A percentile compares a stretch with the other conserved stretches of the same genome.
These are phyloP conservation scores for Trichonephila clavipes DNA, from an alignment of 1,140 invertebrate species.

Conservation along the genomic window DNA sequence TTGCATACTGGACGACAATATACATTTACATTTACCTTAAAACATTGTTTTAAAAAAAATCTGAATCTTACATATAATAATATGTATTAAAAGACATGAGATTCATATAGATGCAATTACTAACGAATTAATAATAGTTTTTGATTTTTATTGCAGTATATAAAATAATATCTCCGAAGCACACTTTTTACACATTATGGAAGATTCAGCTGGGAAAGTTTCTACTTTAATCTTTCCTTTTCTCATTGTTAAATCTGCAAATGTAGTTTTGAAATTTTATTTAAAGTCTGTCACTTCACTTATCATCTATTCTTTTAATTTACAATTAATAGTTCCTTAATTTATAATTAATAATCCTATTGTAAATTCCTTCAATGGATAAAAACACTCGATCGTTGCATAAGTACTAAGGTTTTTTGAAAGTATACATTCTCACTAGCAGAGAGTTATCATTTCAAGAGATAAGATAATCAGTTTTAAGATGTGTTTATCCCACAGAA, in stretches of 20 bases:
- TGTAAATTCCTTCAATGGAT: neutral
- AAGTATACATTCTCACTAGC: neutral
- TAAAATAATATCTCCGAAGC: neutral
- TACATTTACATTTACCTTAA: too few species aligned
- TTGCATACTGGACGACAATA: too few species aligned
- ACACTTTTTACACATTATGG: neutral
- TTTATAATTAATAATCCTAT: neutral
- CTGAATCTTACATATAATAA: too few species aligned
- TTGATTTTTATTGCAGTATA: neutral
- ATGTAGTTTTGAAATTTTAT: neutral
- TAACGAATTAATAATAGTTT: neutral
- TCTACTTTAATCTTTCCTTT: neutral
- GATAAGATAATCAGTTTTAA: neutral
- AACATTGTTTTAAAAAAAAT: too few species aligned
- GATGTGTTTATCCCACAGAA: neutral
- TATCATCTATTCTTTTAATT: neutral
- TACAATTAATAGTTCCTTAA: neutral
- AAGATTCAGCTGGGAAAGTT: conserved; percentile 1
- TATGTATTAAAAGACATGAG: too few species aligned
- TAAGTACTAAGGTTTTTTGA: neutral
- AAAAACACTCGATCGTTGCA: neutral
- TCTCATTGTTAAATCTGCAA: neutral
- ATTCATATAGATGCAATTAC: too few species aligned
- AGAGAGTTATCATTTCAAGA: too few species aligned
- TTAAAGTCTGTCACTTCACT: neutral